A percentile compares a stretch with the other conserved stretches of the same genome.
phyloP scores from a whole-genome alignment of 2,888 invertebrate genomes.

The Rutpela maculata region DNA sequence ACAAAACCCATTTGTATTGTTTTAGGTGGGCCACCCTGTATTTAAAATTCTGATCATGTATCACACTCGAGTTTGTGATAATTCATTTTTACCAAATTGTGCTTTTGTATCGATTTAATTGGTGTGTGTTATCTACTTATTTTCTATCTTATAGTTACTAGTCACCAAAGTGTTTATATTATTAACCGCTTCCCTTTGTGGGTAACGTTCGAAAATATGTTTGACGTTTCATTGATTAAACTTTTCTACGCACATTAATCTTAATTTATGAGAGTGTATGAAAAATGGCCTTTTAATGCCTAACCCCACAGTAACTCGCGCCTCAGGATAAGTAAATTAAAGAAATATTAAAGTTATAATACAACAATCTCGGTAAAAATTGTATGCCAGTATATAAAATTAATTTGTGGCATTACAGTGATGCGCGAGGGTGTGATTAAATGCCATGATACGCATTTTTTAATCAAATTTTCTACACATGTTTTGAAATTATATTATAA shows the following conservation, averaged over 20 bases:
- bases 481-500: neutral
- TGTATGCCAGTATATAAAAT: neutral
- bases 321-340: neutral
- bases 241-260: neutral
- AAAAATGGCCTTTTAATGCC: neutral
- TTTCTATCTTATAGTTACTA: neutral
- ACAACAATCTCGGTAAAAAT: neutral
- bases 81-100: too few relatives aligned
- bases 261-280: neutral
- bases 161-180: neutral
- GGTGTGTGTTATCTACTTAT: neutral
- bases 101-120: too few relatives aligned
- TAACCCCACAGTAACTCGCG: neutral
- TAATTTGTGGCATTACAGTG: neutral
- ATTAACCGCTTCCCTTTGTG: neutral
- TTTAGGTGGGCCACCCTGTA: too few relatives aligned
- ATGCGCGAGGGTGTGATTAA: neutral
- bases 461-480: neutral
- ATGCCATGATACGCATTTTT: too few relatives aligned
- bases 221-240: neutral
- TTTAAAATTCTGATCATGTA: too few relatives aligned
- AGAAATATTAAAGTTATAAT: neutral
- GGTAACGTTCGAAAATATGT: neutral
- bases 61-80: too few relatives aligned
- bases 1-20: too few relatives aligned